Evolutionary conservation across 2,797 vertebrate genomes (phyloP).

Genomic region (Sarcophilus harrisii): DNA sequence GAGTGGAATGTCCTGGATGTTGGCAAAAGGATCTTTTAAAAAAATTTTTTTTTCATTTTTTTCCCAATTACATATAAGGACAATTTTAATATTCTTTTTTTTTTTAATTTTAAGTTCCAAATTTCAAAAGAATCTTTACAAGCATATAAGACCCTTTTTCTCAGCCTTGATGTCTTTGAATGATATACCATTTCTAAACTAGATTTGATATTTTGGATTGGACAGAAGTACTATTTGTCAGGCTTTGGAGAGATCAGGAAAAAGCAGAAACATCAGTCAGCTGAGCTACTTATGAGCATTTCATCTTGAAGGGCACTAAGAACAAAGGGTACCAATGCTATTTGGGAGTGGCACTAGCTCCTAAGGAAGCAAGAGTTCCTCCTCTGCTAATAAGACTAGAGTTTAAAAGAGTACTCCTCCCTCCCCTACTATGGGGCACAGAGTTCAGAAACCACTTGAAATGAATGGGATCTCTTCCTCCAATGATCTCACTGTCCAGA

Average conservation of each 20-base stretch:
- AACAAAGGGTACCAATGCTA: too few relatives aligned
- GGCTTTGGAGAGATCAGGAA: background rate
- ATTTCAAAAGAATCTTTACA: constrained; percentile 34
- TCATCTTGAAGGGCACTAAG: background rate
- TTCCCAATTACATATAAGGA: too few relatives aligned
- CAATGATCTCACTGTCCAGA: too few relatives aligned
- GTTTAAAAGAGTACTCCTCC: too few relatives aligned
- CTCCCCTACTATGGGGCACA: too few relatives aligned
- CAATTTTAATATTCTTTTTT: too few relatives aligned
- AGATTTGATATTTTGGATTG: constrained; percentile 37
- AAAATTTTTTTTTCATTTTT: too few relatives aligned
- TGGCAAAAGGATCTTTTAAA: constrained; percentile 35
- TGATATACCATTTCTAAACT: constrained; percentile 29
- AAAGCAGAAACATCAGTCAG: background rate
- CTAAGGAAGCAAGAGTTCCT: too few relatives aligned
- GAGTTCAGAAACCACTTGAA: too few relatives aligned
- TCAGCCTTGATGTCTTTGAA: constrained; percentile 40
- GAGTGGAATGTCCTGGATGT: constrained; percentile 53
- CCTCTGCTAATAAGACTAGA: too few relatives aligned
- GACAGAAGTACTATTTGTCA: constrained; percentile 9
- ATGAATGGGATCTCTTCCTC: too few relatives aligned
- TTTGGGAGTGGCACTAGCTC: background rate
- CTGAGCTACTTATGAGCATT: background rate
- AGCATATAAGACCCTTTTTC: constrained; percentile 35
- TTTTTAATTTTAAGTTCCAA: too few relatives aligned